Base-by-base conservation (phyloP, 2,888 invertebrate genomes). In the Drepanosiphum platanoidis region DNA sequence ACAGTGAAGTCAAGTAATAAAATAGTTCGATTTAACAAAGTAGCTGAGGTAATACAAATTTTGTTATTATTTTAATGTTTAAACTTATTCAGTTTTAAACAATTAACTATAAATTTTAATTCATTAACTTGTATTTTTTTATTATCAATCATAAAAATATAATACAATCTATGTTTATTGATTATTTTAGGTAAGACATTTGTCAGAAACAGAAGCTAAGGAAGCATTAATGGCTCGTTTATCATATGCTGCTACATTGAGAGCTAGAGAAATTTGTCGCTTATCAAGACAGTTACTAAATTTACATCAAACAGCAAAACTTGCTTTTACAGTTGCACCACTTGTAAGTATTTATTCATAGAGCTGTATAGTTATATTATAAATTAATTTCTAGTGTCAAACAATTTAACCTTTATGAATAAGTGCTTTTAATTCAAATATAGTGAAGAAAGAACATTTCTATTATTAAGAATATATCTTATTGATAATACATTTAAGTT, bases 201-300 rank as follows among this genome's bases (percentile, higher is more conserved):
- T 96, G 95, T 96, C 96, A 0, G 95, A 96, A 86, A 93, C 93
- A 87, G 95, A 97, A 91, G 98, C 98, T 5, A 95, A 96, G 70
- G 98, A 98, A 89, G 98, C 98, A 15, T 91, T 97, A 87, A 91
- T 97, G 89, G 97, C 98, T 4, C 92, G 98, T 78, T 91, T 98
- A 87, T 97, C 98, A n/a, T 98, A 98, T 92, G 94, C 96, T 87
- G 97, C 97, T 13, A 96, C 96, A 86, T 90, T 97, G 87, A 92
- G 96, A n/a, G 86, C 79, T 30, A 5, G 80, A 80, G 86, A 86
- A 86, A 75, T 79, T 22, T 86, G 79, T 72, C 84, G 75, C n/a
- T 77, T 84, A 58, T 84, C 84, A n/a, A 84, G 39, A 32, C 84
- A 84, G 3, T 68, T 84, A 36, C 58, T 84, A 15, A 84, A 84